phyloP scores from a whole-genome alignment of 2,888 invertebrate species.

The Blastobasis adustella region DNA sequence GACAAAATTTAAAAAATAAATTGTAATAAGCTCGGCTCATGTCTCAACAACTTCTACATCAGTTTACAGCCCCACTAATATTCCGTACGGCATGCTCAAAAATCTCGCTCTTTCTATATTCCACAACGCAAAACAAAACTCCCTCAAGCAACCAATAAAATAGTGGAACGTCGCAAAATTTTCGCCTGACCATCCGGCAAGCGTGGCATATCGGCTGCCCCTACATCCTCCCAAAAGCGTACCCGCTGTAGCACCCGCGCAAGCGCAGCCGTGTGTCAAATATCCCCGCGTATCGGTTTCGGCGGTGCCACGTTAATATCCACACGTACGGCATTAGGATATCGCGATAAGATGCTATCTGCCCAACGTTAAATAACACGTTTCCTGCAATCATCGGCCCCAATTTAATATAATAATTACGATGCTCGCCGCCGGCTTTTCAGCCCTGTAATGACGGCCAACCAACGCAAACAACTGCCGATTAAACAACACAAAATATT shows the following conservation, averaged over 20 bases:
- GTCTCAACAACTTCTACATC: too few relatives aligned
- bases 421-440: slow-evolving; percentile 55
- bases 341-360: slow-evolving; percentile 67
- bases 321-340: slow-evolving; percentile 70
- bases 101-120: too few relatives aligned
- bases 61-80: too few relatives aligned
- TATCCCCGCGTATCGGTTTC: slow-evolving; percentile 57
- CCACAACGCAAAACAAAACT: too few relatives aligned
- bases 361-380: slow-evolving; percentile 67
- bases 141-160: too few relatives aligned
- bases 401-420: slow-evolving; percentile 73
- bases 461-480: slow-evolving; percentile 28
- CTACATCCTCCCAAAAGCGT: too few relatives aligned
- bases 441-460: slow-evolving; percentile 45
- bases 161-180: too few relatives aligned
- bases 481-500: slow-evolving; percentile 42
- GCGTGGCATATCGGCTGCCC: too few relatives aligned
- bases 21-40: too few relatives aligned
- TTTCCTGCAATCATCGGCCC: slow-evolving; percentile 71
- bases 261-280: slow-evolving; percentile 43
- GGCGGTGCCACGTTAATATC: slow-evolving; percentile 62
- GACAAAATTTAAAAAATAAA: too few relatives aligned
- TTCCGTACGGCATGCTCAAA: too few relatives aligned
- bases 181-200: too few relatives aligned
- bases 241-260: slow-evolving; percentile 5